These are phyloP conservation scores for Halocynthia aurantium DNA, from an alignment of 23 tunicate genomes.

Conservation along the genomic window DNA sequence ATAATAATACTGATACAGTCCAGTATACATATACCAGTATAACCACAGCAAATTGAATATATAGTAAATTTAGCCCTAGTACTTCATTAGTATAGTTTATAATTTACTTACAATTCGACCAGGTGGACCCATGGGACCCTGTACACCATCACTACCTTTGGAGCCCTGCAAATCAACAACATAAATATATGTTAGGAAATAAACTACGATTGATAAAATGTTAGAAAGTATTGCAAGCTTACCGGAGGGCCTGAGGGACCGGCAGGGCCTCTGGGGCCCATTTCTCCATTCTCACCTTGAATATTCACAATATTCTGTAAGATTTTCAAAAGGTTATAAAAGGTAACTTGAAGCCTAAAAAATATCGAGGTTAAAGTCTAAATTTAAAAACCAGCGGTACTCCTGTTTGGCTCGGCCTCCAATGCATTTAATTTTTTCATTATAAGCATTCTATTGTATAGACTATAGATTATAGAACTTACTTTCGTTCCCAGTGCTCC, in stretches of 20 bases:
- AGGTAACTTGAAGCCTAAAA: neutral
- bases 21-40: no score
- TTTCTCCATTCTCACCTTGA: conserved; percentile 23
- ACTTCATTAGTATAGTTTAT: no score
- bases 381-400: neutral
- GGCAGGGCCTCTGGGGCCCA: conserved; percentile 20
- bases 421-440: neutral
- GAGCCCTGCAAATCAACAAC: no score
- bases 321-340: neutral
- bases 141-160: no score
- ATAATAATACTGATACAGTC: no score
- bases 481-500: neutral
- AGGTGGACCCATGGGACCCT: no score
- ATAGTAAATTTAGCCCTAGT: no score
- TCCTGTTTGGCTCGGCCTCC: no score
- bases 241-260: conserved; percentile 32
- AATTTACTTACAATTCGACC: neutral
- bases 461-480: no score
- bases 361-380: neutral
- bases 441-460: neutral
- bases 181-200: neutral
- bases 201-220: conserved; percentile 7
- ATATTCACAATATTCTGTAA: neutral
- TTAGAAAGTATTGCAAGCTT: neutral
- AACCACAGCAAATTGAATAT: no score